Evolutionary conservation across 2,888 invertebrate genomes (phyloP).

Genomic region (Gerosis bhagava): DNA sequence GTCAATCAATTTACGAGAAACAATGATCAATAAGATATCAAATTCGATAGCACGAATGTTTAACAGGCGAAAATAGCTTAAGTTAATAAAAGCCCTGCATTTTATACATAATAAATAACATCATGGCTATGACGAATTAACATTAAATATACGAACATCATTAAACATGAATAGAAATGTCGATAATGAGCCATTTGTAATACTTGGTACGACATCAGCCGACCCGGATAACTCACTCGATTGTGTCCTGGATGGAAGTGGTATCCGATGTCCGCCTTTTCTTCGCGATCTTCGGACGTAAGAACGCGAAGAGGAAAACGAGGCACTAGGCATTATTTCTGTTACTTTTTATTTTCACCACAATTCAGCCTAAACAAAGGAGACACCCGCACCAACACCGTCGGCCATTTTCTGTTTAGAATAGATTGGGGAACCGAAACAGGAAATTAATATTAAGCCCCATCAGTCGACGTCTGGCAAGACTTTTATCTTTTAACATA

Average conservation of each 20-base stretch:
- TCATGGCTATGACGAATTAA: constrained; percentile 4
- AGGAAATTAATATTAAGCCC: constrained; percentile 63
- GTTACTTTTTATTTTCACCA: constrained; percentile 78
- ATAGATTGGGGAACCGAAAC: constrained; percentile 77
- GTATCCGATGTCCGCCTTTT: constrained; percentile 94
- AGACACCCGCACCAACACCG: constrained; percentile 90
- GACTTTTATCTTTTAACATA: constrained; percentile 47
- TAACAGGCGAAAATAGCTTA: no score
- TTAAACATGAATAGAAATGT: constrained; percentile 52
- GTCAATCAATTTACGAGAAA: constrained; percentile 57
- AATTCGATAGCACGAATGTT: no score
- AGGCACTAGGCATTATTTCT: constrained; percentile 96
- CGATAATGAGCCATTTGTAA: constrained; percentile 57
- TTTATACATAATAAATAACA: not conserved
- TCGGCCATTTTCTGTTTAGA: constrained; percentile 92
- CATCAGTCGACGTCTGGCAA: constrained; percentile 53
- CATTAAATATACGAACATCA: constrained; percentile 35
- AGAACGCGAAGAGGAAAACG: constrained; percentile 95
- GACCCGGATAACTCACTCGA: constrained; percentile 87
- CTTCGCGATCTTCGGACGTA: constrained; percentile 95
- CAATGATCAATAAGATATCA: constrained; percentile 48
- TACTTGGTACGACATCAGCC: constrained; percentile 66
- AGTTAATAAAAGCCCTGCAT: not conserved
- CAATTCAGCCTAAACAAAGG: constrained; percentile 89
- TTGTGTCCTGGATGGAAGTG: constrained; percentile 90